Evolutionary conservation across 2,888 invertebrate species (phyloP), one percentile per base, ranked within the genome.

Genomic region (Shargacucullia verbasci): DNA sequence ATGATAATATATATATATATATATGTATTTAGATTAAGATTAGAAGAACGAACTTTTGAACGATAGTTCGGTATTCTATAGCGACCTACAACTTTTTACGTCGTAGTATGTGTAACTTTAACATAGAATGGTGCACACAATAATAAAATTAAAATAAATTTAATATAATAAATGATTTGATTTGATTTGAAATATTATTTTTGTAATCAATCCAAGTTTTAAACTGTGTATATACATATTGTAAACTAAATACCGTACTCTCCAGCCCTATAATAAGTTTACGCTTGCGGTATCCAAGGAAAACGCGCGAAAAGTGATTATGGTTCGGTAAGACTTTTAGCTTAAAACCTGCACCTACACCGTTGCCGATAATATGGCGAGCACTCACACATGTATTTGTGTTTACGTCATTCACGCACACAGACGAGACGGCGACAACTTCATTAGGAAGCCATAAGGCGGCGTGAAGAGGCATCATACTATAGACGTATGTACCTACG

Each of bases 361-460:
- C 38, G 20, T 44, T 47, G 45, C 31, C 62, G 53, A 54, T 59
- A 68, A 63, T 58, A 72, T 54, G 46, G 56, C 46, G 52, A 49
- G 44, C 50, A 52, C 64, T 44, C 59, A 71, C 44, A 46, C 39
- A n/a, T 13, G 56, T 39, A 43, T 41, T 33, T 44, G 48, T 52
- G 39, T 59, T 65, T 64, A 59, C 61, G 69, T 70, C 58, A 66
- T 44, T 53, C 57, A 71, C 73, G 47, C 76, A 74, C 67, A 77
- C 70, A 56, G 10, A 31, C 56, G 41, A 64, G 40, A 62, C 48
- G 43, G 78, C 84, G 85, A 86, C 89, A 90, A 90, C 87, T 91
- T 91, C 88, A 88, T 91, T 91, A 91, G 84, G 88, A 90, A 90
- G 87, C 88, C 88, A 85, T 90, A 90, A 87, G 88, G 83, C 80